Percentiles rank a stretch among this genome's conserved stretches.
These are phyloP conservation scores for Catalaphyllia jardinei DNA, from an alignment of 64 coral and sea anemone genomes.

Conservation along the genomic window DNA sequence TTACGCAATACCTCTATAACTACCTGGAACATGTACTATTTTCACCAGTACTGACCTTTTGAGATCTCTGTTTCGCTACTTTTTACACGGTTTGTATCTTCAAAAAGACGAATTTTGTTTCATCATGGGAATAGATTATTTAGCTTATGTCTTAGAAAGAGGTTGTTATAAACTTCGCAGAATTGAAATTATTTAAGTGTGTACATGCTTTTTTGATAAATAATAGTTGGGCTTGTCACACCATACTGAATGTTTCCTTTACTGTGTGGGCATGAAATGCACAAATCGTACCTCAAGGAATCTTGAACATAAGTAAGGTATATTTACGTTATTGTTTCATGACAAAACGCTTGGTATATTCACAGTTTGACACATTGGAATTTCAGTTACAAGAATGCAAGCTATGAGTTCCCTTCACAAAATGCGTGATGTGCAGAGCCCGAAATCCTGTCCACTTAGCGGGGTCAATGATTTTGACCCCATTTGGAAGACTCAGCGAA, in stretches of 20 bases:
- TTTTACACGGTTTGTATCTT: not conserved
- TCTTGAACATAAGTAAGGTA: not conserved
- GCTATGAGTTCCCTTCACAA: conserved; percentile 12
- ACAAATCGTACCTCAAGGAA: too few species aligned
- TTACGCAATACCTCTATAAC: not conserved
- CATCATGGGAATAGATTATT: not conserved
- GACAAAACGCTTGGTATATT: not conserved
- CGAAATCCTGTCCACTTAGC: conserved; percentile 14
- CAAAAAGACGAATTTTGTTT: not conserved
- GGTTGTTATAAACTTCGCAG: not conserved
- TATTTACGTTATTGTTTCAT: not conserved
- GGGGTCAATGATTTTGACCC: conserved; percentile 50
- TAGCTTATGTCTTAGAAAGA: not conserved
- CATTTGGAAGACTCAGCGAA: conserved; percentile 34
- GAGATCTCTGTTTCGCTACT: not conserved
- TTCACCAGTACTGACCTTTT: not conserved
- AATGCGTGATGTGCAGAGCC: conserved; percentile 24
- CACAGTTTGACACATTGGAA: not conserved
- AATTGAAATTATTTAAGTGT: not conserved
- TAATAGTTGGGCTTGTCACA: not conserved
- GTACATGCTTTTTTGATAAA: not conserved
- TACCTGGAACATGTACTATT: too few species aligned
- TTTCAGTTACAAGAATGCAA: conserved; percentile 38
- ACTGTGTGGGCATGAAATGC: not conserved
- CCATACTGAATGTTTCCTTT: not conserved